A percentile compares a stretch with the other conserved stretches of the same genome.
phyloP scores from a whole-genome alignment of 23 tunicate genomes.

The Phallusia fumigata region DNA sequence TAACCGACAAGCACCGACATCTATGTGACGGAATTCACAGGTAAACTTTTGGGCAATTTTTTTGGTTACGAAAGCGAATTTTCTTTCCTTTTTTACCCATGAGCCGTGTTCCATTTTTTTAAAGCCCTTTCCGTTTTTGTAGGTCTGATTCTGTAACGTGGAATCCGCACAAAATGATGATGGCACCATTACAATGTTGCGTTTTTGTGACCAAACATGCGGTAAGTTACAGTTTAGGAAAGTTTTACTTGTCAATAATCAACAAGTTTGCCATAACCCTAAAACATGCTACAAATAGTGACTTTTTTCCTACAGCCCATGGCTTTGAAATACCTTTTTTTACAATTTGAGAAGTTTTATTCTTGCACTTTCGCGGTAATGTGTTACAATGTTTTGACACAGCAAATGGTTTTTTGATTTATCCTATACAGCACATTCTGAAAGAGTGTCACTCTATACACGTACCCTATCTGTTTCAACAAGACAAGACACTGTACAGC shows the following conservation, averaged over 20 bases:
- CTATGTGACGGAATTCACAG: slow-evolving; percentile 61
- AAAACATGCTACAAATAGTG: too few species aligned
- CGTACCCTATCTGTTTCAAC: slow-evolving; percentile 74
- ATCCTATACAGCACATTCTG: slow-evolving; percentile 35
- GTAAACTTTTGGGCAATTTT: slow-evolving; percentile 19
- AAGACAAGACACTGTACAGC: slow-evolving; percentile 58
- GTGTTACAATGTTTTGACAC: neutral
- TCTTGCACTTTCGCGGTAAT: neutral
- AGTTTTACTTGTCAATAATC: too few species aligned
- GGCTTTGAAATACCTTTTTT: too few species aligned
- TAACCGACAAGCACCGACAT: slow-evolving; percentile 57
- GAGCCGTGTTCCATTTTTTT: too few species aligned
- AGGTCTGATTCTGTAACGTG: slow-evolving; percentile 72
- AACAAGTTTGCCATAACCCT: too few species aligned
- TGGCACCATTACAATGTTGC: slow-evolving; percentile 86
- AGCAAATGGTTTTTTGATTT: neutral
- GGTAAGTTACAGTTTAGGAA: slow-evolving; percentile 44
- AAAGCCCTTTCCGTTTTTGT: neutral
- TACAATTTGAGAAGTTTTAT: too few species aligned
- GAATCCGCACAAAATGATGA: slow-evolving; percentile 81
- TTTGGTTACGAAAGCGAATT: neutral
- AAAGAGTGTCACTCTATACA: slow-evolving; percentile 36
- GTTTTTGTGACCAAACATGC: slow-evolving; percentile 65
- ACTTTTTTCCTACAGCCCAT: too few species aligned
- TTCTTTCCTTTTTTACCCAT: too few species aligned